Evolutionary conservation across 1,140 invertebrate species (phyloP).

Genomic region (Ips nitidus): DNA sequence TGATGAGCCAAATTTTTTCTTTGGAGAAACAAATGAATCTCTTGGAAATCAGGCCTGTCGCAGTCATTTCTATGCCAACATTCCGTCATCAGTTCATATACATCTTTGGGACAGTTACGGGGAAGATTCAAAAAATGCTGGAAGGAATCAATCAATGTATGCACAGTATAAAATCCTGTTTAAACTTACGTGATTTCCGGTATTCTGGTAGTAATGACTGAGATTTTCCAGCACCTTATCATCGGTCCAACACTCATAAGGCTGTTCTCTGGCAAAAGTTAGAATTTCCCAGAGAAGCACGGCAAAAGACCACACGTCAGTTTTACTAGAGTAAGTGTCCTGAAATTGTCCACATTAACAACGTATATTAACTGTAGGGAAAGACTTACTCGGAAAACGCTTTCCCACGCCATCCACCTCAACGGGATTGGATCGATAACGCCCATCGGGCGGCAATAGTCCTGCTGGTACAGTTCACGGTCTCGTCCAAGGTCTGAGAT

Average conservation of each 20-base stretch:
- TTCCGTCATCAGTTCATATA: constrained; percentile 87
- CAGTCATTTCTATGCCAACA: constrained; percentile 83
- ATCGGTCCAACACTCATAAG: constrained; percentile 77
- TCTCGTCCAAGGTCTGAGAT: constrained; percentile 75
- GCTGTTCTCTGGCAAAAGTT: constrained; percentile 80
- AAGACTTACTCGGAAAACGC: constrained; percentile 64
- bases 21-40: constrained; percentile 85
- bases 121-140: constrained; percentile 73
- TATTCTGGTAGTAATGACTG: constrained; percentile 68
- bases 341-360: constrained; percentile 45
- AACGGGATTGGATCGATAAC: constrained; percentile 54
- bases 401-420: constrained; percentile 76
- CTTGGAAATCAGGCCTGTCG: constrained; percentile 80
- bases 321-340: constrained; percentile 83
- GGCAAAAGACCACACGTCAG: constrained; percentile 89
- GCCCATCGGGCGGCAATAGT: constrained; percentile 70
- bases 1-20: constrained; percentile 78
- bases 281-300: constrained; percentile 88
- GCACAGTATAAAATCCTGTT: neutral
- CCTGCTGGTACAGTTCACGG: constrained; percentile 65
- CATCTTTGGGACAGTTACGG: constrained; percentile 77
- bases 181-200: constrained; percentile 58
- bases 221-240: constrained; percentile 79
- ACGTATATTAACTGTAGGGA: constrained; percentile 31
- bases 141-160: constrained; percentile 36